Evolutionary conservation across 2,797 vertebrate genomes (phyloP).

Genomic region (Rallus crepitans): DNA sequence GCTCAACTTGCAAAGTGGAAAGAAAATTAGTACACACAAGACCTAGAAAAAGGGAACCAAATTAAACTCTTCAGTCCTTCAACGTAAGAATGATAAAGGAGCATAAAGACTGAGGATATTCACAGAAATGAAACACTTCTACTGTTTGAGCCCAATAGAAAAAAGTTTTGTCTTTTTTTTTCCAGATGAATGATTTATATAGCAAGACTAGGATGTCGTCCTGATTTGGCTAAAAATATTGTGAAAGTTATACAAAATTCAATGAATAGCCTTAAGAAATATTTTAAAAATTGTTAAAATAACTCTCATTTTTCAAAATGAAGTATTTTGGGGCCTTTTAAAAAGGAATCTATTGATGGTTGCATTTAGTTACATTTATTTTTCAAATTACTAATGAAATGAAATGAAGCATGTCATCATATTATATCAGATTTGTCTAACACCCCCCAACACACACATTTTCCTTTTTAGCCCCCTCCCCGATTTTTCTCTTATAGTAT

Average conservation of each 20-base stretch:
- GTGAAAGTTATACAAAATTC: neutral
- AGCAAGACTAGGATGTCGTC: neutral
- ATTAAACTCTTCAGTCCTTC: neutral
- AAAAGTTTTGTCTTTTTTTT: neutral
- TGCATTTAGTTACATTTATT: neutral
- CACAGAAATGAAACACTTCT: neutral
- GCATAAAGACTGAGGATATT: neutral
- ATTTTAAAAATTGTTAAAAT: neutral
- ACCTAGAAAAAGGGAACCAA: neutral
- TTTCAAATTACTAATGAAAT: neutral
- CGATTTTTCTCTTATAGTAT: neutral
- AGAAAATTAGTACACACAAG: neutral
- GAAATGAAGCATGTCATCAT: neutral
- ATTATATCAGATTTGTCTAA: too few species aligned
- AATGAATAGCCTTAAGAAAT: neutral
- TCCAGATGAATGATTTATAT: neutral
- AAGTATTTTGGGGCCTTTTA: neutral
- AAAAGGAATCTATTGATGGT: neutral
- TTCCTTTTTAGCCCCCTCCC: neutral
- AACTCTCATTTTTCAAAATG: neutral
- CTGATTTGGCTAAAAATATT: neutral
- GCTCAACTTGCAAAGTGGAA: neutral
- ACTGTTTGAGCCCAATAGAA: neutral
- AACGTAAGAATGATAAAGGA: neutral
- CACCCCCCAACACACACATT: neutral